These are phyloP conservation scores for Drosophila gunungcola DNA, from an alignment of 1,140 invertebrate species.

Conservation along the genomic window DNA sequence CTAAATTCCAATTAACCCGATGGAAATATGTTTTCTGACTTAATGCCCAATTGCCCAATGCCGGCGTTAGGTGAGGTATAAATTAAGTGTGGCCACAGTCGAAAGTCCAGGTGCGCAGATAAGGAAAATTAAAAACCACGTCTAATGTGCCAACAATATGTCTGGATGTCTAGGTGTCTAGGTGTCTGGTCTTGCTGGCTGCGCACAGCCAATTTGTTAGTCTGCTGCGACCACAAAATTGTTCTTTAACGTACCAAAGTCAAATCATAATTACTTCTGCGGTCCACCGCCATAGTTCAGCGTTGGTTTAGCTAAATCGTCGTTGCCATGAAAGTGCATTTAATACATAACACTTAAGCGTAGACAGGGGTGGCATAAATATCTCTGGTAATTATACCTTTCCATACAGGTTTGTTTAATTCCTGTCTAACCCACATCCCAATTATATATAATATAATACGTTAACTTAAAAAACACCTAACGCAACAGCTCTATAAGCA, in stretches of 20 bases:
- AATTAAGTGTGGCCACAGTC: slow-evolving; percentile 46
- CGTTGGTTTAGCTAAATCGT: not conserved
- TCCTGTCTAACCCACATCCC: too few species aligned
- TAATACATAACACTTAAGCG: slow-evolving; percentile 37
- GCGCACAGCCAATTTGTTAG: slow-evolving; percentile 59
- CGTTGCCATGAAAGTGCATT: slow-evolving; percentile 49
- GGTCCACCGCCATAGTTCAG: slow-evolving; percentile 15
- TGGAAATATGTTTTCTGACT: slow-evolving; percentile 60
- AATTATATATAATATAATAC: too few species aligned
- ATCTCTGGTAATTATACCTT: too few species aligned
- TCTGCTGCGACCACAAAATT: slow-evolving; percentile 50
- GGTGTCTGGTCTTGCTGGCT: slow-evolving; percentile 22
- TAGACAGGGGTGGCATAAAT: too few species aligned
- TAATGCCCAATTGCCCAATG: slow-evolving; percentile 14
- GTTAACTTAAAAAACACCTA: too few species aligned
- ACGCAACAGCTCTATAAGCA: too few species aligned
- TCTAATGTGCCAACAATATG: slow-evolving; percentile 59
- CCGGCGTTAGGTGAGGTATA: slow-evolving; percentile 37
- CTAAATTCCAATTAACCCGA: slow-evolving; percentile 64
- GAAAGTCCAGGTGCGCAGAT: slow-evolving; percentile 29
- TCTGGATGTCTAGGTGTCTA: slow-evolving; percentile 9
- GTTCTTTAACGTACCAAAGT: slow-evolving; percentile 53
- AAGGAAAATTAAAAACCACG: slow-evolving; percentile 67
- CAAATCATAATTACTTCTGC: slow-evolving; percentile 66
- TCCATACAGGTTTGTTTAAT: too few species aligned